A percentile compares a stretch with the other conserved stretches of the same genome.
Evolutionary conservation across 2,113 vertebrate species (phyloP).

Genomic region (Bufo gargarizans): DNA sequence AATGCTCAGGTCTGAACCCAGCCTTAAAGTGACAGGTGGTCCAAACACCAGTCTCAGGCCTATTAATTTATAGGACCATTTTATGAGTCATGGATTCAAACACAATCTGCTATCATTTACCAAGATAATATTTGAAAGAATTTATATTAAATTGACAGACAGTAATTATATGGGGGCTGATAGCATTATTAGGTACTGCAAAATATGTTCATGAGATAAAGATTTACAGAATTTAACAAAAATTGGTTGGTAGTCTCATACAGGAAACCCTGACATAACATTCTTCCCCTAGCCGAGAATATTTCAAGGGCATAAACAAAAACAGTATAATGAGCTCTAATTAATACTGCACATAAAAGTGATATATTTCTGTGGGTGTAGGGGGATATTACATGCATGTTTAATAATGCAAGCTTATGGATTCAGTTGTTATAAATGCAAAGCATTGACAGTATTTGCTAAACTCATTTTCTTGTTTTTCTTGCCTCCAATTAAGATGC

Average conservation of each 20-base stretch:
- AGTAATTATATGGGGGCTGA: slow-evolving; percentile 29
- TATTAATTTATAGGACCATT: neutral
- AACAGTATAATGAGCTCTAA: slow-evolving; percentile 9
- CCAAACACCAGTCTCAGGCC: neutral
- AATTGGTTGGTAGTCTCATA: neutral
- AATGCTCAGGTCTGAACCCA: no score
- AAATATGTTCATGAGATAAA: neutral
- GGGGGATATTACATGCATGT: slow-evolving; percentile 20
- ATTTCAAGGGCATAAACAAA: slow-evolving; percentile 11
- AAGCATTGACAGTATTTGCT: neutral
- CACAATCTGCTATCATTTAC: neutral
- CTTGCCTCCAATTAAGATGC: slow-evolving; percentile 2
- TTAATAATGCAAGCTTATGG: slow-evolving; percentile 31
- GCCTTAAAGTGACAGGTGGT: neutral
- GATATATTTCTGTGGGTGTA: neutral
- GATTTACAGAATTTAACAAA: slow-evolving; percentile 27
- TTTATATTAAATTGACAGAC: slow-evolving; percentile 26
- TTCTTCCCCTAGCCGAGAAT: neutral
- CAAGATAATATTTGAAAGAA: neutral
- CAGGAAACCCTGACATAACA: neutral
- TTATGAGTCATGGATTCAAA: neutral
- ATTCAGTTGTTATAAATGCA: slow-evolving; percentile 10
- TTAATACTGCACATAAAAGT: slow-evolving; percentile 17
- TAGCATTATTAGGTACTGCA: neutral
- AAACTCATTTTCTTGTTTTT: slow-evolving; percentile 5